Conservation (phyloP, 2,113 vertebrate species). For the Pedionomus torquatus region DNA sequence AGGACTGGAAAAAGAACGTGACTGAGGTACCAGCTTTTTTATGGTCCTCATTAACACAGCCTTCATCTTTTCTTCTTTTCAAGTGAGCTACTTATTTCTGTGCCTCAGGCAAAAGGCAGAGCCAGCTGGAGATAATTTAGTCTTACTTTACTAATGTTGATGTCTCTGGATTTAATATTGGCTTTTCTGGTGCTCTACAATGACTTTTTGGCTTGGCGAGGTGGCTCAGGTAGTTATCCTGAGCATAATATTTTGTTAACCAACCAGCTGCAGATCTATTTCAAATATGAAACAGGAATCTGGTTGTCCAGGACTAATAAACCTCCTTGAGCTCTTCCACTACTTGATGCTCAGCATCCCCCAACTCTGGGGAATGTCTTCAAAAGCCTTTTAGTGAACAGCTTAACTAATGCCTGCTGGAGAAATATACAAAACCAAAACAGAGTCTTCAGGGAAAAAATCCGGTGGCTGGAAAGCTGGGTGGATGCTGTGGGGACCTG, state of each 20-base stretch:
- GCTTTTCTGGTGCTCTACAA: conserved; percentile 38
- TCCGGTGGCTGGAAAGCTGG: background rate
- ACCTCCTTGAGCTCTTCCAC: background rate
- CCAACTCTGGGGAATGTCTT: background rate
- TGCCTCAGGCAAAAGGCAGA: background rate
- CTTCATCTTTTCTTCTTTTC: conserved; percentile 17
- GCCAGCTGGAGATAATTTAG: conserved; percentile 66
- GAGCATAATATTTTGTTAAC: conserved; percentile 61
- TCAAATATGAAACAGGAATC: conserved; percentile 34
- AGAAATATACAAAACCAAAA: background rate
- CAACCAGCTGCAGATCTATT: background rate
- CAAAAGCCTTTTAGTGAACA: background rate
- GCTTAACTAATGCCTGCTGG: conserved; percentile 18
- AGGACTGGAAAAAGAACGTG: background rate
- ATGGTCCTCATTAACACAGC: background rate
- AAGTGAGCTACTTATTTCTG: conserved; percentile 16
- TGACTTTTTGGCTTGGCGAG: conserved; percentile 1
- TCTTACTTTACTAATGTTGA: conserved; percentile 36
- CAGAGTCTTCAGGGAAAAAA: background rate
- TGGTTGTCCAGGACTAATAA: conserved; percentile 34
- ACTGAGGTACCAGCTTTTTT: background rate
- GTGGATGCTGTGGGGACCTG: background rate
- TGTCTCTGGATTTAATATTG: conserved; percentile 65
- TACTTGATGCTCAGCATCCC: background rate
- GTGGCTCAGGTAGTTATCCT: conserved; percentile 50